phyloP scores from a whole-genome alignment of 2,888 invertebrate genomes.

The Philereme vetulata region DNA sequence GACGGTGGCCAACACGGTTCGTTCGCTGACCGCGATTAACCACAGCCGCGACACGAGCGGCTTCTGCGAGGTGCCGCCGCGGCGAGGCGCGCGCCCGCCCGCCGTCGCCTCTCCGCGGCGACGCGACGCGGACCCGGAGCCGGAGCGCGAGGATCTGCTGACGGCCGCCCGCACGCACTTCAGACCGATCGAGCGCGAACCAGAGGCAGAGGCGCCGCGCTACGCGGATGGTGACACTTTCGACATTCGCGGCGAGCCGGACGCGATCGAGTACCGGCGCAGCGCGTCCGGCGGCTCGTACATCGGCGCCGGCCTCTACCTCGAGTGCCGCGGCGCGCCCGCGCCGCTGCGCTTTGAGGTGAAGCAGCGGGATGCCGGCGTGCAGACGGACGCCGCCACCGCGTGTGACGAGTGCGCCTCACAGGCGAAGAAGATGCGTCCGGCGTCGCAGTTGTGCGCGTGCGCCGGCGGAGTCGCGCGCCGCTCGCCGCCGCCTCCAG shows the following conservation, averaged over 20 bases:
- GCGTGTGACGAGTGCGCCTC: slow-evolving; percentile 67
- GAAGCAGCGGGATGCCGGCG: slow-evolving; percentile 63
- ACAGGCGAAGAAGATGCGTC: slow-evolving; percentile 72
- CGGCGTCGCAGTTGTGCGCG: slow-evolving; percentile 51
- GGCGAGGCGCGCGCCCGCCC: slow-evolving; percentile 72
- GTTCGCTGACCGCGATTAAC: slow-evolving; percentile 84
- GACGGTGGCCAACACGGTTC: slow-evolving; percentile 67
- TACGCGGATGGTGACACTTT: slow-evolving; percentile 90
- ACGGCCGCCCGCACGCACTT: slow-evolving; percentile 93
- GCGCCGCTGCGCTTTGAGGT: slow-evolving; percentile 87
- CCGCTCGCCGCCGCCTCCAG: slow-evolving; percentile 45
- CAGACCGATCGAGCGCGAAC: slow-evolving; percentile 88
- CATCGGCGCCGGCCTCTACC: slow-evolving; percentile 80
- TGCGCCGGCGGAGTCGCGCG: slow-evolving; percentile 50
- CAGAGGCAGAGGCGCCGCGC: slow-evolving; percentile 59
- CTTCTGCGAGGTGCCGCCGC: slow-evolving; percentile 84
- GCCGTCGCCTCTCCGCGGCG: slow-evolving; percentile 77
- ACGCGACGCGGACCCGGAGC: slow-evolving; percentile 30
- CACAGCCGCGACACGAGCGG: slow-evolving; percentile 85
- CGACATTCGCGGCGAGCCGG: slow-evolving; percentile 85
- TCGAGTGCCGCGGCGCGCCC: slow-evolving; percentile 77
- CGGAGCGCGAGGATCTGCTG: slow-evolving; percentile 86
- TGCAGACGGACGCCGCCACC: slow-evolving; percentile 69
- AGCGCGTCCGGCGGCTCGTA: slow-evolving; percentile 86
- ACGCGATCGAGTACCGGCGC: slow-evolving; percentile 86